A percentile compares a stretch with the other conserved stretches of the same genome.
Conservation (phyloP, 2,113 vertebrate genomes). For the Ochotona curzoniae region DNA sequence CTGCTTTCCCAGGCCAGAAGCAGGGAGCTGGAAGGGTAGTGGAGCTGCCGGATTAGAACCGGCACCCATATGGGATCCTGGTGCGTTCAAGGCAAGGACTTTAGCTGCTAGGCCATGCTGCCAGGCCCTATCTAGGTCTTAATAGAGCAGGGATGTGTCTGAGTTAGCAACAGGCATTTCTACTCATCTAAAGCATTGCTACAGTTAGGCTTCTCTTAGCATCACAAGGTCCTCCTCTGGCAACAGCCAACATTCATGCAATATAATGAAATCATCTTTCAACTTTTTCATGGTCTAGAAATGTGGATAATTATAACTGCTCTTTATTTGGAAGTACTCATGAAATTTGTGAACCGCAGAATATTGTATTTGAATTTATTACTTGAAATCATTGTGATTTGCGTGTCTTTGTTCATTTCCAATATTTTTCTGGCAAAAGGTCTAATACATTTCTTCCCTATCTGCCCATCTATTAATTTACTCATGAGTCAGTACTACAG, state of each 20-base stretch:
- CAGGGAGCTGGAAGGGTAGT: too few species aligned
- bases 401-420: not conserved
- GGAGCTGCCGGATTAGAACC: too few species aligned
- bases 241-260: too few species aligned
- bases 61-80: too few species aligned
- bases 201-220: not conserved
- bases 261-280: not conserved
- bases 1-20: too few species aligned
- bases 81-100: too few species aligned
- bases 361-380: not conserved
- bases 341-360: not conserved
- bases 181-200: accelerated
- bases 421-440: slow-evolving; percentile 13
- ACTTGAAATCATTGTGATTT: slow-evolving; percentile 4
- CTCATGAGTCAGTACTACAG: accelerated
- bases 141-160: not conserved
- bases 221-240: not conserved
- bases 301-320: not conserved
- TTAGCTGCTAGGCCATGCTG: too few species aligned
- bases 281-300: not conserved
- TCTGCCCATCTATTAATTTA: not conserved
- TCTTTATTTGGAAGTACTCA: not conserved
- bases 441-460: not conserved
- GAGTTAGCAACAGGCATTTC: not conserved
- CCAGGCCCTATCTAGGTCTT: not conserved